Conservation (phyloP, 37 sponge, comb jelly and placozoan genomes). For the Spongilla lacustris region DNA sequence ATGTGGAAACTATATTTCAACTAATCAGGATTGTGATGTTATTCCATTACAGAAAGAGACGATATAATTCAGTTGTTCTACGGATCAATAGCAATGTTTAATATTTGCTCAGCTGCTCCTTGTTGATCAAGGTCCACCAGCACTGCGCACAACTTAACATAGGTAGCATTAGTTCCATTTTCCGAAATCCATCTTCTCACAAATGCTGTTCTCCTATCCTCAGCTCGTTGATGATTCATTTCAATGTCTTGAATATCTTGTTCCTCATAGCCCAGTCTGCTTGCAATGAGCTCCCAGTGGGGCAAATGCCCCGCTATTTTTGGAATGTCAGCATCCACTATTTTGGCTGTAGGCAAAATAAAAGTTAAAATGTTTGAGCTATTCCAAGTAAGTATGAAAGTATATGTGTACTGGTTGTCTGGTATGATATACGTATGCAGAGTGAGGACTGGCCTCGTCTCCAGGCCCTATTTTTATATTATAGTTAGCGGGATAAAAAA, state of each 20-base stretch:
- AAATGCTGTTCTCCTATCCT: background rate
- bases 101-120: slow-evolving; percentile 1
- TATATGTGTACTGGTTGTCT: too few species aligned
- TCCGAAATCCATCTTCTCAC: background rate
- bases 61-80: too few species aligned
- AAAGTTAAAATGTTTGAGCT: too few species aligned
- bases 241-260: background rate
- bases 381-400: too few species aligned
- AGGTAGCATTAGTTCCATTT: background rate
- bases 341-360: background rate
- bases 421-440: too few species aligned
- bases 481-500: too few species aligned
- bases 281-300: background rate
- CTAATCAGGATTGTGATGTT: too few species aligned
- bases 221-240: background rate
- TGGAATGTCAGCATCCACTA: background rate
- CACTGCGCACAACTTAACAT: background rate
- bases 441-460: too few species aligned
- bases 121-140: background rate
- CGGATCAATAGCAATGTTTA: too few species aligned
- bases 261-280: background rate
- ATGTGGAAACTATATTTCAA: too few species aligned
- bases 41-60: too few species aligned
- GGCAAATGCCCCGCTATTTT: background rate
- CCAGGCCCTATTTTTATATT: too few species aligned